These are phyloP conservation scores for Tenthredo mesomela DNA, from an alignment of 2,888 invertebrate species.

Conservation along the genomic window DNA sequence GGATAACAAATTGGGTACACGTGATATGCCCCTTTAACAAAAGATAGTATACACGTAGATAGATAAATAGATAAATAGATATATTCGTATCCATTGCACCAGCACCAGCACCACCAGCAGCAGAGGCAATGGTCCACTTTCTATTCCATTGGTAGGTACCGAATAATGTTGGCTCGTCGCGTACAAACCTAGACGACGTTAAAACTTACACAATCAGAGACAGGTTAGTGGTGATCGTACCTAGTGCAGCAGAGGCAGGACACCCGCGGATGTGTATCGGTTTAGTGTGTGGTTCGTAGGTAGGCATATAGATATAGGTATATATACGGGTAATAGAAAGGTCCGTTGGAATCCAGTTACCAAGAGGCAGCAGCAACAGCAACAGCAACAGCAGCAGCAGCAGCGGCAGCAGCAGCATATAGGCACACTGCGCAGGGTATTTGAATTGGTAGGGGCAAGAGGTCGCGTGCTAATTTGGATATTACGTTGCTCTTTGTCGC, in stretches of 20 bases:
- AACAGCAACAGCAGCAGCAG: background rate
- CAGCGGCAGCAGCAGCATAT: background rate
- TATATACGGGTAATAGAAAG: constrained; percentile 51
- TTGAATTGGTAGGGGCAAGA: constrained; percentile 52
- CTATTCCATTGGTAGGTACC: constrained; percentile 50
- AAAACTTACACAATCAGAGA: constrained; percentile 25
- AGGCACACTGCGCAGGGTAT: constrained; percentile 42
- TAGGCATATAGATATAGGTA: background rate
- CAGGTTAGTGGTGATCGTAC: constrained; percentile 12
- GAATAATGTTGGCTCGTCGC: constrained; percentile 43
- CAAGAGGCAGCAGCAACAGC: constrained; percentile 11
- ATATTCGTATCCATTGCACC: background rate
- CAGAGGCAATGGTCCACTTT: constrained; percentile 51
- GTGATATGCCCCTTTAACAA: background rate
- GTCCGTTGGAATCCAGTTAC: constrained; percentile 56
- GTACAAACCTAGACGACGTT: constrained; percentile 1
- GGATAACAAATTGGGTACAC: background rate
- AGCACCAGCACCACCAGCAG: background rate
- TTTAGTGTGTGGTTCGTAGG: constrained; percentile 1
- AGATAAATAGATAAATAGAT: background rate
- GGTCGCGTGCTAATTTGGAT: constrained; percentile 56
- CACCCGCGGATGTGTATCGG: constrained; percentile 50
- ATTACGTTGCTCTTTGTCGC: constrained; percentile 51
- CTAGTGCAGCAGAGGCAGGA: background rate
- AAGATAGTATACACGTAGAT: background rate